phyloP scores from a whole-genome alignment of 2,888 invertebrate species.

The Lasius platythorax region DNA sequence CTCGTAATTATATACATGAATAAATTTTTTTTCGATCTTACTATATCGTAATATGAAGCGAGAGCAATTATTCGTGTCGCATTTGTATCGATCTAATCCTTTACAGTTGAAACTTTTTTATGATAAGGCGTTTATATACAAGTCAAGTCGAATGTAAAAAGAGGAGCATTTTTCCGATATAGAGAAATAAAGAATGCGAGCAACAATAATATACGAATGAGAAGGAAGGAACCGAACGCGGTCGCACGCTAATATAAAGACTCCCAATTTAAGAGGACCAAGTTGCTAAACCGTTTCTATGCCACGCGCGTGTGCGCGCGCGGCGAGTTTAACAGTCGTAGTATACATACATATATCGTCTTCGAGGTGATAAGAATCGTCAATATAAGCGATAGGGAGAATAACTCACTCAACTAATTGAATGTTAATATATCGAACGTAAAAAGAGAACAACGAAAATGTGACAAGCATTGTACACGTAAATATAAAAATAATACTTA shows the following conservation, averaged over 20 bases:
- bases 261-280: slow-evolving; percentile 76
- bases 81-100: slow-evolving; percentile 18
- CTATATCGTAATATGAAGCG: background rate
- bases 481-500: slow-evolving; percentile 71
- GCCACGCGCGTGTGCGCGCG: slow-evolving; percentile 43
- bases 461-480: slow-evolving; percentile 69
- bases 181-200: background rate
- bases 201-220: slow-evolving; percentile 33
- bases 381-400: slow-evolving; percentile 59
- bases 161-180: background rate
- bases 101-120: slow-evolving; percentile 4
- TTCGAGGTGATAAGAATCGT: slow-evolving; percentile 66
- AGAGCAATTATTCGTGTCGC: background rate
- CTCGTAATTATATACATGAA: background rate
- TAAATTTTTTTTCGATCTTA: background rate
- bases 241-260: slow-evolving; percentile 67
- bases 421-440: slow-evolving; percentile 69
- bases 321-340: slow-evolving; percentile 55
- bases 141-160: background rate
- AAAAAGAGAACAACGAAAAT: slow-evolving; percentile 72
- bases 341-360: slow-evolving; percentile 51
- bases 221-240: slow-evolving; percentile 36
- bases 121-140: slow-evolving; percentile 6
- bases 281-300: slow-evolving; percentile 72
- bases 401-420: slow-evolving; percentile 53